Percentiles rank a stretch among this genome's conserved stretches.
phyloP scores from a whole-genome alignment of 2,797 vertebrate species.

The Hafferia zeledoni region DNA sequence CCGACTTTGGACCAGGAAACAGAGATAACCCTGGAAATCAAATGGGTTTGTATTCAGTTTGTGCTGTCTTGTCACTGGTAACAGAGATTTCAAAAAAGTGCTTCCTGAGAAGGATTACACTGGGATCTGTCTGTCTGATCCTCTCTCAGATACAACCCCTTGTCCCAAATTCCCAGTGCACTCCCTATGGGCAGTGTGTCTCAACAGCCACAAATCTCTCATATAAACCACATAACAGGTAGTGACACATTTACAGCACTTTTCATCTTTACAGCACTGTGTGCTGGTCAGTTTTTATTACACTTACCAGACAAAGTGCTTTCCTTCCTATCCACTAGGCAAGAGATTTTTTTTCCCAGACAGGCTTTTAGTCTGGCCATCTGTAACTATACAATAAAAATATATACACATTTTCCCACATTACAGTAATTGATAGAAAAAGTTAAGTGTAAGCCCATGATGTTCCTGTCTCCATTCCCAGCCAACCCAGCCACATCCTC shows the following conservation, averaged over 20 bases:
- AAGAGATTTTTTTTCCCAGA: not conserved
- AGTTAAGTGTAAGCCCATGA: not conserved
- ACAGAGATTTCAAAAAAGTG: not conserved
- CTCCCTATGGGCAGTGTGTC: not conserved
- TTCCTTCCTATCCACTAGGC: not conserved
- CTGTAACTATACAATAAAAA: not conserved
- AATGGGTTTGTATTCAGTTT: not conserved
- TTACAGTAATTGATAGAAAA: slow-evolving; percentile 14
- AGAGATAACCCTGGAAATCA: not conserved
- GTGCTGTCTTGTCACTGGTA: not conserved
- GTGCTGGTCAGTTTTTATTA: slow-evolving; percentile 50
- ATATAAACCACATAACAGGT: not conserved
- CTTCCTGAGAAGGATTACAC: not conserved
- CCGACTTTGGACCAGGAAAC: not conserved
- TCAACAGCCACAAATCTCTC: slow-evolving; percentile 3
- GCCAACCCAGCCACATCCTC: not conserved
- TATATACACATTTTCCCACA: not conserved
- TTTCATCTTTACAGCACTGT: slow-evolving; percentile 11
- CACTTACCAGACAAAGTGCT: slow-evolving; percentile 11
- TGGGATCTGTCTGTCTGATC: not conserved
- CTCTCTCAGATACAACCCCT: not conserved
- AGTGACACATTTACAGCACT: slow-evolving; percentile 48
- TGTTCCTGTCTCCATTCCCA: not conserved
- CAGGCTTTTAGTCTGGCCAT: not conserved
- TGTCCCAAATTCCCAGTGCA: not conserved